Conservation (phyloP, 2,113 vertebrate species). For the Seriola quinqueradiata region DNA sequence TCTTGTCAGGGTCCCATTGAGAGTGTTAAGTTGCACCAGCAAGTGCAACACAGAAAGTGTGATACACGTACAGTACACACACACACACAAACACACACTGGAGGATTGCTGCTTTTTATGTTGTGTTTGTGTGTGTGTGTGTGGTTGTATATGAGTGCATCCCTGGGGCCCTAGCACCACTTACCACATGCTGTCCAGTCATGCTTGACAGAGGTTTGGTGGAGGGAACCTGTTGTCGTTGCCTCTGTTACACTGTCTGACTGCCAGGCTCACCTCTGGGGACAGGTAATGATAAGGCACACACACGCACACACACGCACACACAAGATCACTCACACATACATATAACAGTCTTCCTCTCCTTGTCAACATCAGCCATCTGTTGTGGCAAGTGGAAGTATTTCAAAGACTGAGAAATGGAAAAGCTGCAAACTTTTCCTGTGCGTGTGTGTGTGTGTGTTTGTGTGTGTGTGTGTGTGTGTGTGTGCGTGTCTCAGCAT, state of each 20-base stretch:
- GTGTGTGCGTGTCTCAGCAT: background rate
- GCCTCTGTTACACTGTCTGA: constrained; percentile 68
- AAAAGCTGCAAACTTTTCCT: constrained; percentile 1
- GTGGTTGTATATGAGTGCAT: background rate
- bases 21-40: constrained; percentile 61
- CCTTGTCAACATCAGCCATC: constrained; percentile 63
- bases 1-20: constrained; percentile 67
- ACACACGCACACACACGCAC: constrained; percentile 11
- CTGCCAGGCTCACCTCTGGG: constrained; percentile 71
- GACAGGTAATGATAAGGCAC: constrained; percentile 70
- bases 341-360: constrained; percentile 15
- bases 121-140: constrained; percentile 1
- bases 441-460: background rate
- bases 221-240: constrained; percentile 64
- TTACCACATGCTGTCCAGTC: constrained; percentile 73
- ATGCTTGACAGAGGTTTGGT: constrained; percentile 72
- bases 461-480: background rate
- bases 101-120: too few relatives aligned
- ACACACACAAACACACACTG: background rate
- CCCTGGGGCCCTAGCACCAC: constrained; percentile 60
- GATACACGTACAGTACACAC: constrained; percentile 40
- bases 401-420: constrained; percentile 14
- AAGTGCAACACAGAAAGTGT: constrained; percentile 48
- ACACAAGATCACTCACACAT: background rate
- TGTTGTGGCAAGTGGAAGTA: constrained; percentile 50